Evolutionary conservation across 2,888 invertebrate genomes (phyloP).

Genomic region (Xestia c-nigrum): DNA sequence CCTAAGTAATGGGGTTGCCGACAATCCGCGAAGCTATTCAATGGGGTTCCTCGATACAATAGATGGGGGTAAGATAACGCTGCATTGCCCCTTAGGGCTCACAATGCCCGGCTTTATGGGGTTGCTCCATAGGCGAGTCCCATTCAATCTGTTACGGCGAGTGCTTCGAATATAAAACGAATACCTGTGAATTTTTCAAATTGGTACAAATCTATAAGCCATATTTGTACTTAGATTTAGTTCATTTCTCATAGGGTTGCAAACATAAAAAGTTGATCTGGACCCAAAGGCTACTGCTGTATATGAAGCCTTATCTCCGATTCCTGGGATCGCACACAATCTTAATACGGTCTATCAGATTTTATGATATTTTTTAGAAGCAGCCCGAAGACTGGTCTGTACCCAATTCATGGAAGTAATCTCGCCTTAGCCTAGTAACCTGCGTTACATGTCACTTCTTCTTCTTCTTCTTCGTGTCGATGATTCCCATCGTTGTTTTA

Average conservation of each 20-base stretch:
- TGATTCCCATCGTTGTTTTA: too few species aligned
- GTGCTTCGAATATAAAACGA: slow-evolving; percentile 28
- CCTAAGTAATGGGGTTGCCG: slow-evolving; percentile 20
- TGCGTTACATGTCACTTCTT: not conserved
- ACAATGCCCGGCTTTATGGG: slow-evolving; percentile 50
- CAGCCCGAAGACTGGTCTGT: not conserved
- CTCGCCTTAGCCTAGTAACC: too few species aligned
- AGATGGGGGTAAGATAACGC: slow-evolving; percentile 55
- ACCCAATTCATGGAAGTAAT: not conserved
- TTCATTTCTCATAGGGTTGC: not conserved
- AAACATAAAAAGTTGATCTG: not conserved
- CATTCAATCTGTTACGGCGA: slow-evolving; percentile 39
- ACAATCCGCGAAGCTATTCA: slow-evolving; percentile 31
- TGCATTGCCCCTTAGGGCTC: slow-evolving; percentile 44
- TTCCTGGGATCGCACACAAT: not conserved
- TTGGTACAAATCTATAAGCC: slow-evolving; percentile 11
- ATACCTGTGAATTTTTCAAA: slow-evolving; percentile 8
- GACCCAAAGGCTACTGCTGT: not conserved
- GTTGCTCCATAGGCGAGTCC: slow-evolving; percentile 30
- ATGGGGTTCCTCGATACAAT: slow-evolving; percentile 47
- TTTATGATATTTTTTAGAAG: not conserved
- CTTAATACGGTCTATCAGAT: not conserved
- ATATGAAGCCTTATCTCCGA: not conserved
- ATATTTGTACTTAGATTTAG: not conserved
- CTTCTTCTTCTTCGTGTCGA: too few species aligned